Evolutionary conservation across 2,113 vertebrate species (phyloP), one percentile per base, ranked within the genome.

Genomic region (Plotosus lineatus): DNA sequence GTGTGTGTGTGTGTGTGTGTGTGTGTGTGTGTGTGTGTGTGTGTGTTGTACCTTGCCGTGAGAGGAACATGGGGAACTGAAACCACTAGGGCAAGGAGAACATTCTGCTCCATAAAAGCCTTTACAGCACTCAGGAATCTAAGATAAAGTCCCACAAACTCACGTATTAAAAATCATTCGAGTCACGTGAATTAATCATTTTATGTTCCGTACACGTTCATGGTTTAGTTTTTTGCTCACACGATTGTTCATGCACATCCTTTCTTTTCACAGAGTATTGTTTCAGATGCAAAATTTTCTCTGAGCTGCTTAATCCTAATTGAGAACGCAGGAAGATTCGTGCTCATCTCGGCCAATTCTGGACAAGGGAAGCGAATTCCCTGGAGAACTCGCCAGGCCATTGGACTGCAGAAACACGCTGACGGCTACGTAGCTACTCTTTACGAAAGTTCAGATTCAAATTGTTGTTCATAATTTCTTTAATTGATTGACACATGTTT

Each of bases 81-180:
- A 94, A 40, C 95, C 96, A 84, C 97, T 96, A 0, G 96, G 96
- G 78, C 97, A 99, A 0, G 91, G 93, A 19, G 77, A 89, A 85
- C 97, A 99, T 76, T 95, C 93, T 14, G 91, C 88, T 36, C 97
- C 96, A 0, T 94, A 97, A 91, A 98, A 99, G 0, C 97, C 97
- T 88, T 88, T 92, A 87, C 97, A 99, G 81, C 97, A 98, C 0
- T 87, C 90, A 0, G 90, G 90, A 36, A 90, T 91, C 97, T 99
- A 61, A 81, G 33, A 75, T 9, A 79, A 74, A 55, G 44, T 33
- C 31, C 38, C 14, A 53, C 21, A 48, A 38, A 69, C 7, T 5
- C 10, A 78, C 28, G 2, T n/a, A 4, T 60, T 8, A 40, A 5
- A 68, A 68, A 44, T 68, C 5, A 42, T 10, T 23, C 12, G 3